Evolutionary conservation across 1,140 invertebrate genomes (phyloP), one percentile per base, ranked within the genome.

Genomic region (Venustaconcha ellipsiformis): DNA sequence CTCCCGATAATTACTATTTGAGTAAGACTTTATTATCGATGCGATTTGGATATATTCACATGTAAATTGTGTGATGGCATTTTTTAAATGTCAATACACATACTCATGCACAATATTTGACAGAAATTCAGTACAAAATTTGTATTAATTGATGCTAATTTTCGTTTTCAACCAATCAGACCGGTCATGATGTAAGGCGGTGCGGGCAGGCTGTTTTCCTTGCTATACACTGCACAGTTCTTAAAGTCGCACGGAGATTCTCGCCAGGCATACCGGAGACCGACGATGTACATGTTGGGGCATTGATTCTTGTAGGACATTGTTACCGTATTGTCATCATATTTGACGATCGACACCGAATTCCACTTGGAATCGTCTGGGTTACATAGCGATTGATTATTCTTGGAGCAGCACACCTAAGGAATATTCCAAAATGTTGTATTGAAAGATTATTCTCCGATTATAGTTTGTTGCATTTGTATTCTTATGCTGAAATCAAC

Each of bases 171-270:
- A 8, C 64, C 18, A 18, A 71, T 71, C 14, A 71, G 26, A 17
- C 71, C 71, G 55, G 26, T 23, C 6, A 57, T 23, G 14, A 60
- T 69, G 65, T 80, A 84, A 14, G 86, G 84, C 48, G 82, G 78
- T 23, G 78, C 84, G 5, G 86, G 86, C 3, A 88, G 78, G 1
- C 75, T 74, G 56, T 76, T 81, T 8, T 73, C 70, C 18, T 57
- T 67, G 37, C 79, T 79, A 69, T 89, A 89, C 17, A 89, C 71
- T 15, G 84, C 82, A 80, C 87, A 88, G 23, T 79, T 67, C 58
- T 81, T 78, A 55, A 84, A 83, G 0, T 57, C 56, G 72, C 88
- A 89, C 0, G 88, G 88, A 14, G 83, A 80, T 67, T 86, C 82
- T 23, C 80, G 67, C 88, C 88, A 89, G n/a, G 83, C 83, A 76